These are phyloP conservation scores for Salpingus planirostris DNA, from an alignment of 2,888 invertebrate genomes.

Conservation along the genomic window DNA sequence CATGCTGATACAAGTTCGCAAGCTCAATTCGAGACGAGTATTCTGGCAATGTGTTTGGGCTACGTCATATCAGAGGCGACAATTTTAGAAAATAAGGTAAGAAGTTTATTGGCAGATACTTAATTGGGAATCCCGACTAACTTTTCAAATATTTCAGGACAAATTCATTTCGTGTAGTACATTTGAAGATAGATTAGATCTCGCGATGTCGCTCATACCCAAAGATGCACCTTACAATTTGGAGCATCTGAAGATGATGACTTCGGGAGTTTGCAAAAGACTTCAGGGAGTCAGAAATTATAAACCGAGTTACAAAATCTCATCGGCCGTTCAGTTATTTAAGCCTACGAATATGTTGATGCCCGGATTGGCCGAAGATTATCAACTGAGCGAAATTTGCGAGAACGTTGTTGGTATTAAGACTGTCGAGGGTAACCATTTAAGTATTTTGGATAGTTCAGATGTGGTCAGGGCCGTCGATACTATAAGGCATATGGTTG, in stretches of 20 bases:
- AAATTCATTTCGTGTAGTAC: too few relatives aligned
- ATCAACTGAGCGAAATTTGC: background rate
- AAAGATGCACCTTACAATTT: background rate
- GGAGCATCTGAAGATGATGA: background rate
- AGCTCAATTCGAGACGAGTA: too few relatives aligned
- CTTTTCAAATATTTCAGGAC: too few relatives aligned
- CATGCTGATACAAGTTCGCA: too few relatives aligned
- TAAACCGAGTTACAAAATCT: background rate
- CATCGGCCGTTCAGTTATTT: background rate
- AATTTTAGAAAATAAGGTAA: too few relatives aligned
- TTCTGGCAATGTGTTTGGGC: too few relatives aligned
- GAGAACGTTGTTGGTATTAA: background rate
- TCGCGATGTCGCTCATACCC: background rate
- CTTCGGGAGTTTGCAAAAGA: background rate
- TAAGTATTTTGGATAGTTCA: background rate
- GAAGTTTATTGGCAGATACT: too few relatives aligned
- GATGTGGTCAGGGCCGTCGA: constrained; percentile 30
- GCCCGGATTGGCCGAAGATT: background rate
- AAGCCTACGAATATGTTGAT: background rate
- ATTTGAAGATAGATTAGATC: background rate
- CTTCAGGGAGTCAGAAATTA: background rate
- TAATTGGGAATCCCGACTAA: too few relatives aligned
- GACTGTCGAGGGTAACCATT: background rate
- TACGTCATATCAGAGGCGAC: too few relatives aligned
- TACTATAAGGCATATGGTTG: too few relatives aligned